Base-by-base conservation (phyloP, 2,113 vertebrate species). In the Ophthalmolycus amberensis region DNA sequence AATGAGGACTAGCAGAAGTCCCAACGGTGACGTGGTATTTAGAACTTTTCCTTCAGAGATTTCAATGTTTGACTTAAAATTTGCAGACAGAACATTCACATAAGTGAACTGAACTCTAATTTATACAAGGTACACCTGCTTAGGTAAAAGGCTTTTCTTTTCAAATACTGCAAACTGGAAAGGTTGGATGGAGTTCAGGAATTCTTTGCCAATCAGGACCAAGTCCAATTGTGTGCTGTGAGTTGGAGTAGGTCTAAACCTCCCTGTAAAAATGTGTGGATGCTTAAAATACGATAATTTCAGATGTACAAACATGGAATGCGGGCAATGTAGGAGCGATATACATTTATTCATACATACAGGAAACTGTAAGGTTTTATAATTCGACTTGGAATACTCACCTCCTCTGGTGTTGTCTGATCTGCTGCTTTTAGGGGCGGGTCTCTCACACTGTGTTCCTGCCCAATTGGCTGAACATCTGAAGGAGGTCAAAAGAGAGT, bases 401-500 rank as follows among this genome's bases (percentile, higher is more conserved):
- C 98, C 97, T 95, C 97, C 97, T 25, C 95, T 96, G 80, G 96
- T 95, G 66, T 98, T 97, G 90, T 99, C 97, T 77, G 98, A 99
- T 90, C 97, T 97, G 96, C 98, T 99, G 96, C 98, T 99, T 89
- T 98, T 99, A 46, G 98, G 98, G 86, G 98, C 98, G 73, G 98
- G 98, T 85, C 98, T 97, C 91, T 99, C 98, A 84, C 98, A 99
- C 79, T 99, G 98, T 3, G 97, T 99, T 86, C 98, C 98, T 75
- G 98, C 98, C 98, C 98, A 99, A 90, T 99, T 99, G 91, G 96
- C 96, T 77, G 98, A 98, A 83, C 98, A 99, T 94, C 98, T 99
- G 87, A 92, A 87, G 84, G 71, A 94, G 95, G 96, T 89, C 91
- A 95, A 56, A 93, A 88, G 91, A 92, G 72, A 93, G 42, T 60